These are phyloP conservation scores for Drosophila maculinotata DNA, from an alignment of 2,888 invertebrate species.

Conservation along the genomic window DNA sequence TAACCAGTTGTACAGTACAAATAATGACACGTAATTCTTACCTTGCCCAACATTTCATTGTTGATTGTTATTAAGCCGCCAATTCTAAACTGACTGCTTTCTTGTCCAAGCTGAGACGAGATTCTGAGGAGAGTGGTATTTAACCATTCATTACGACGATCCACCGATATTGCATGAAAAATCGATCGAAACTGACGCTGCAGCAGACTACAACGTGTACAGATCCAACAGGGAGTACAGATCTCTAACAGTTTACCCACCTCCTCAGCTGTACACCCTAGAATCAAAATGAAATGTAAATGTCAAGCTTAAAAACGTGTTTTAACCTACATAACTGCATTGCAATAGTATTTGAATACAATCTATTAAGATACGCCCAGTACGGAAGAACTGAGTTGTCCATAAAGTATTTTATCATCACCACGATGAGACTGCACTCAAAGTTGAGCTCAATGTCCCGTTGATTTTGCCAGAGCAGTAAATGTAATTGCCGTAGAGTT, in stretches of 20 bases:
- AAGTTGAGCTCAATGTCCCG: constrained; percentile 55
- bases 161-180: constrained; percentile 31
- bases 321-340: constrained; percentile 23
- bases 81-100: constrained; percentile 46
- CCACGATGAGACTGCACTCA: constrained; percentile 44
- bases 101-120: constrained; percentile 60
- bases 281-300: not conserved
- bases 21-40: constrained; percentile 9
- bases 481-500: constrained; percentile 60
- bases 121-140: constrained; percentile 43
- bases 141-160: constrained; percentile 47
- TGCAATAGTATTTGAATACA: not conserved
- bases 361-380: constrained; percentile 47
- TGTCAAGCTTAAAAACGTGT: not conserved
- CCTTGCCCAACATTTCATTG: constrained; percentile 56
- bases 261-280: constrained; percentile 38
- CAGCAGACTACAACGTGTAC: constrained; percentile 53
- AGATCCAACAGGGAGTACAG: constrained; percentile 49
- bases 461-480: constrained; percentile 47
- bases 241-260: constrained; percentile 25
- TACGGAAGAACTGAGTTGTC: constrained; percentile 59
- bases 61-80: constrained; percentile 59
- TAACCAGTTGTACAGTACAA: no score
- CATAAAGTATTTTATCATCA: constrained; percentile 56
- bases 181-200: constrained; percentile 37